Base-by-base conservation (phyloP, 2,888 invertebrate genomes). In the Caenorhabditis macrosperma region DNA sequence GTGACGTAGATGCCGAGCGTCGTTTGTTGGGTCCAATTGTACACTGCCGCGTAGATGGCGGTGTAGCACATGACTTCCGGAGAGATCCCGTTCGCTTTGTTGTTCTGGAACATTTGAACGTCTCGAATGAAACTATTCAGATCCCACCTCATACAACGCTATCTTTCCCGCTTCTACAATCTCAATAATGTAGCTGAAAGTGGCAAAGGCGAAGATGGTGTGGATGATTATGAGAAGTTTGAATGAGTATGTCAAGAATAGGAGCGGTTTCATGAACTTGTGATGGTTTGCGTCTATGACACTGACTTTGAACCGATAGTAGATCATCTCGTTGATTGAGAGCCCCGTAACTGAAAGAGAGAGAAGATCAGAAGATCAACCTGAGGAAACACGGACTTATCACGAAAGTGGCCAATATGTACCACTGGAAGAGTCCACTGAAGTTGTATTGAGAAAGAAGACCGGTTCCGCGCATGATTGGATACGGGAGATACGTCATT, bases 281-380 rank as follows among this genome's bases (percentile, higher is more conserved):
- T 52, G 52, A 2, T 28, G 52, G 4, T 33, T n/a, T 1, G 20
- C 38, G 28, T 50, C 38, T 24, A 59, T 33, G 1, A 68, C 46
- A 0, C 59, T 50, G 5, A 68, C 68, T 59, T 59, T 59, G 50
- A 59, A 68, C 15, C 68, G 68, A 28, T 50, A 44, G 15, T 68
- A 48, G n/a, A 68, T 59, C 68, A 68, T 68, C 20, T 68, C 68
- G 9, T 46, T 38, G 4, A 59, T 26, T 4, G 68, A 68, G 5
- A 28, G 48, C 28, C 68, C 68, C 3, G 59, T 50, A 22, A 59
- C 68, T 68, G 50, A 41, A 59, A 38, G 0, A 12, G 12, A 9
- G 15, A 5, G 15, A 2, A 10, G 38, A 38, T 38, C 6, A 28
- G n/a, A 9, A 28, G 28, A n/a, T n/a, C n/a, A 9, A 24, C 48